Conservation (phyloP, 2,888 invertebrate genomes). For the Aelia acuminata region DNA sequence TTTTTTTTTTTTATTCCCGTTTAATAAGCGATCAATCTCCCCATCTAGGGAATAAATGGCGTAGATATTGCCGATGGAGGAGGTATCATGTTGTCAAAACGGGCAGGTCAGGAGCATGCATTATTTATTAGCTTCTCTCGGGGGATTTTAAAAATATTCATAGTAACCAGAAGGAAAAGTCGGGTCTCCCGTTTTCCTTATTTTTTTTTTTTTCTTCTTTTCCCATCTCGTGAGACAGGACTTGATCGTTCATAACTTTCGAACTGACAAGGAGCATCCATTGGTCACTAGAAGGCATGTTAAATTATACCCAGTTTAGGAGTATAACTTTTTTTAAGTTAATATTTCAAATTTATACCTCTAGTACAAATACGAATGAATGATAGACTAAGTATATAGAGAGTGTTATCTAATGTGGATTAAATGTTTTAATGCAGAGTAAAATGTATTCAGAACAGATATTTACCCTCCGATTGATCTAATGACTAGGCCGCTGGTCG, state of each 20-base stretch:
- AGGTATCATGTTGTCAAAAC: constrained; percentile 51
- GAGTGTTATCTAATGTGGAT: too few relatives aligned
- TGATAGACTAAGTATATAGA: too few relatives aligned
- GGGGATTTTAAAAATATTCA: constrained; percentile 45
- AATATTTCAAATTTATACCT: too few relatives aligned
- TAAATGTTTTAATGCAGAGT: too few relatives aligned
- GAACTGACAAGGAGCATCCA: neutral
- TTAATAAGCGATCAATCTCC: constrained; percentile 29
- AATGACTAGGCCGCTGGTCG: too few relatives aligned
- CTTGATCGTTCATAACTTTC: neutral
- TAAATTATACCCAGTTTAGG: neutral
- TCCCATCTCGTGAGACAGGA: neutral
- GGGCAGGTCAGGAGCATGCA: constrained; percentile 6
- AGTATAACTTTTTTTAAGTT: too few relatives aligned
- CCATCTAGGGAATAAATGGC: constrained; percentile 43
- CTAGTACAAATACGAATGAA: too few relatives aligned
- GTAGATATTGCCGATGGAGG: constrained; percentile 19
- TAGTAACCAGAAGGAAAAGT: constrained; percentile 43
- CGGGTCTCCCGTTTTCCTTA: neutral
- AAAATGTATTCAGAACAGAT: too few relatives aligned
- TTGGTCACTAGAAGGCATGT: neutral
- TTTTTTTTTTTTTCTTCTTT: neutral
- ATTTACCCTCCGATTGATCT: too few relatives aligned
- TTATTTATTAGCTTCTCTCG: constrained; percentile 43
- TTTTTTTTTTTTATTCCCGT: neutral